Base-by-base conservation (phyloP, 2,113 vertebrate species). In the Brachyhypopomus occidentalis region DNA sequence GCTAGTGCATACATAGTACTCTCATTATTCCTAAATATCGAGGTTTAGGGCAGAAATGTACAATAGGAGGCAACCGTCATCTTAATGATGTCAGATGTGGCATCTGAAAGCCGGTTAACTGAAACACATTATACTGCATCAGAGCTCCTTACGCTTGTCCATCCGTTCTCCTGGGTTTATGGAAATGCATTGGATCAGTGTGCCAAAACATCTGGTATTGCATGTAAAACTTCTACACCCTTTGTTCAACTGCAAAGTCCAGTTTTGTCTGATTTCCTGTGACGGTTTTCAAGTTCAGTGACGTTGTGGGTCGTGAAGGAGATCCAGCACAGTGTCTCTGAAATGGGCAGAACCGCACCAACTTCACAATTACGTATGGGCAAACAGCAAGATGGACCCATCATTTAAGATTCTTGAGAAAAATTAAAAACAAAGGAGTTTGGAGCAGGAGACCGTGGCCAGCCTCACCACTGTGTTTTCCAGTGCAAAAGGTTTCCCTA, bases 361-460 rank as follows among this genome's bases (percentile, higher is more conserved):
- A 75, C 55, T 81, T 19, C 63, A 69, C 16, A 4, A 17, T 38
- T 23, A 75, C 75, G 59, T 62, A 73, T 9, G 41, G 34, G 62
- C 58, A 59, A 23, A 55, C 20, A 20, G 38, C 70, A 55, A 16
- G 70, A 72, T 75, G 8, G 64, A 74, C 75, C 36, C 27, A 72
- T 52, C 25, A 59, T 30, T 52, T 75, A 67, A 75, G 30, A 25
- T 45, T 27, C 34, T 66, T 59, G 60, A 75, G 79, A 38, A 69
- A 69, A 81, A 75, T 23, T 45, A 30, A 4, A 52, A 17, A 30
- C 20, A 25, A 48, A 80, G 38, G 19, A 27, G 23, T 41, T 30
- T 36, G 23, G 27, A 72, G 60, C 27, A 34, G 84, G 90, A 92
- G 74, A 77, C 91, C 23, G 83, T 94, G 59, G 20, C 34, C 69